Conservation (phyloP, 2,113 vertebrate genomes). For the Charadrius vociferus region DNA sequence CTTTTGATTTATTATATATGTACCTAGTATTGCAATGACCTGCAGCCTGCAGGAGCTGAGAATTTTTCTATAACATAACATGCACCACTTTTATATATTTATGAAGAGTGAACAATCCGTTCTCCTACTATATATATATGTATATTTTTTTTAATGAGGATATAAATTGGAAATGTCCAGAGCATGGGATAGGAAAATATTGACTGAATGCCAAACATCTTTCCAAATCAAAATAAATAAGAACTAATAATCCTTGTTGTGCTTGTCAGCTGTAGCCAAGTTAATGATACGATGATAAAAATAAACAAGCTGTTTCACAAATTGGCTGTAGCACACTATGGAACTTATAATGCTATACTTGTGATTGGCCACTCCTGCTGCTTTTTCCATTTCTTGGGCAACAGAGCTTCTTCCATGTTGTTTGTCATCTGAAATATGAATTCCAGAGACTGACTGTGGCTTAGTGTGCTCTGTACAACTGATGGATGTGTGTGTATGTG, state of each 20-base stretch:
- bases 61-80: not conserved
- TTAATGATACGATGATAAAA: slow-evolving; percentile 31
- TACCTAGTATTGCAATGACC: not conserved
- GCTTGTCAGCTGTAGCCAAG: slow-evolving; percentile 13
- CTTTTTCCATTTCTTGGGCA: slow-evolving; percentile 11
- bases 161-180: not conserved
- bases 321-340: not conserved
- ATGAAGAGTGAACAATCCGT: not conserved
- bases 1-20: slow-evolving; percentile 35
- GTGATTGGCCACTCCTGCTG: not conserved
- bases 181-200: not conserved
- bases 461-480: not conserved
- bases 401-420: not conserved
- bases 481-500: not conserved
- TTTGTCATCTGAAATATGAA: not conserved
- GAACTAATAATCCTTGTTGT: slow-evolving; percentile 12
- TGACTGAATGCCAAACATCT: slow-evolving; percentile 11
- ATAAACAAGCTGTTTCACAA: slow-evolving; percentile 10
- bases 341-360: not conserved
- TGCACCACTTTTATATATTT: not conserved
- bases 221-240: slow-evolving; percentile 38
- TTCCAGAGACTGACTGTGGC: not conserved
- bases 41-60: slow-evolving; percentile 2
- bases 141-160: not conserved
- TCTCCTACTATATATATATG: not conserved